These are phyloP conservation scores for Andrena minutula DNA, from an alignment of 2,888 invertebrate genomes.

Conservation along the genomic window DNA sequence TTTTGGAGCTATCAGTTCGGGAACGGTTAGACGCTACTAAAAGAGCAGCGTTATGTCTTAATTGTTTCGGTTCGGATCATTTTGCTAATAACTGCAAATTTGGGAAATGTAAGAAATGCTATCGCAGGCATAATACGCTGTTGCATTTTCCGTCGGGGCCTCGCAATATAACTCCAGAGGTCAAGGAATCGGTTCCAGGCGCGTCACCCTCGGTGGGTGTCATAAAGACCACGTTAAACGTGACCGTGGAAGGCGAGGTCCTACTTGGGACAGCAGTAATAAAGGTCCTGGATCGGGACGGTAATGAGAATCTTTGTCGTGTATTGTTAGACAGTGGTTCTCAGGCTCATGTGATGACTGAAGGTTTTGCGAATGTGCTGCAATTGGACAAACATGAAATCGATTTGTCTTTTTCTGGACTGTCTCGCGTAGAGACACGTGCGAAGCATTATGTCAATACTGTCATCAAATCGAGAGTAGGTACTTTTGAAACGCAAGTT, in stretches of 20 bases:
- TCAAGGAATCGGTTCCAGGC: background rate
- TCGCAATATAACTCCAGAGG: background rate
- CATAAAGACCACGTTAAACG: background rate
- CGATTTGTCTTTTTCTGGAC: background rate
- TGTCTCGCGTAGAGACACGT: background rate
- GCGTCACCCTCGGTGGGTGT: background rate
- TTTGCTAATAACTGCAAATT: background rate
- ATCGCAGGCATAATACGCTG: conserved; percentile 8
- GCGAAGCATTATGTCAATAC: background rate
- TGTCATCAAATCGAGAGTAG: background rate
- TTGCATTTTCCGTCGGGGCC: background rate
- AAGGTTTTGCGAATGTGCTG: background rate
- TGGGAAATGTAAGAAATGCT: background rate
- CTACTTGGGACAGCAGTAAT: conserved; percentile 18
- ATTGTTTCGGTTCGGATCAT: conserved; percentile 18
- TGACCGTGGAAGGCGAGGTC: background rate
- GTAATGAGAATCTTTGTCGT: conserved; percentile 2
- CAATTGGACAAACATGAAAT: background rate
- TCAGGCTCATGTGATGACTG: conserved; percentile 12
- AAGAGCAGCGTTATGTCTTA: conserved; percentile 3
- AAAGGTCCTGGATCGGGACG: background rate
- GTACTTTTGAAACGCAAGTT: background rate
- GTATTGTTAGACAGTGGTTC: conserved; percentile 13
- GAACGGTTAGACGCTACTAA: background rate
- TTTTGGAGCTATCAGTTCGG: background rate